phyloP scores from a whole-genome alignment of 2,888 invertebrate species.

The Ormia ochracea region DNA sequence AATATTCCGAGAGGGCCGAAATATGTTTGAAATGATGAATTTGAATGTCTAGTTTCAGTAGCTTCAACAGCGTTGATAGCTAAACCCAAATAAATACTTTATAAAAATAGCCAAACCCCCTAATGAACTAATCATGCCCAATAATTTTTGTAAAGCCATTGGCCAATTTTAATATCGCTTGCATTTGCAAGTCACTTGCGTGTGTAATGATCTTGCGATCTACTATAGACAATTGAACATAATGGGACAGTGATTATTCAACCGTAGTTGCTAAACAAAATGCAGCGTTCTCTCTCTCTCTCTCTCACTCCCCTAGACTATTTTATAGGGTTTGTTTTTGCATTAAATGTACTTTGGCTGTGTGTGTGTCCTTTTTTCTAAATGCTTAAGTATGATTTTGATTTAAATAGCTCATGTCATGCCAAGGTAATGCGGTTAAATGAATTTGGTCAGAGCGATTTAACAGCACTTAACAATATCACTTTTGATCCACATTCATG shows the following conservation, averaged over 20 bases:
- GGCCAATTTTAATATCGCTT: constrained; percentile 22
- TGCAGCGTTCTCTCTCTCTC: neutral
- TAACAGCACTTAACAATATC: constrained; percentile 35
- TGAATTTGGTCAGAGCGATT: constrained; percentile 32
- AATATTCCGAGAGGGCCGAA: no score
- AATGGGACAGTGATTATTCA: constrained; percentile 36
- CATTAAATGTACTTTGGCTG: neutral
- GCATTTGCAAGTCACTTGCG: constrained; percentile 55
- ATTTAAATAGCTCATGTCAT: constrained; percentile 34
- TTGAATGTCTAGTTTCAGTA: no score
- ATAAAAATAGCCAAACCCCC: neutral
- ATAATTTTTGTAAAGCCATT: neutral
- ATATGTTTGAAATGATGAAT: no score
- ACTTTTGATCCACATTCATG: constrained; percentile 32
- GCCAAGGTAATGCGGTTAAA: constrained; percentile 48
- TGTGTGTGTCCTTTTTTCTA: neutral
- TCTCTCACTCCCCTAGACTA: neutral
- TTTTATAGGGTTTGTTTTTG: neutral
- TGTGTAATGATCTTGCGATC: constrained; percentile 47
- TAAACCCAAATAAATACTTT: no score
- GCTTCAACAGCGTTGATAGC: neutral
- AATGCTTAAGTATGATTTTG: neutral
- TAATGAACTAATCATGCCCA: neutral
- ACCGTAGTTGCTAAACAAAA: constrained; percentile 15
- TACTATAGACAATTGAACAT: constrained; percentile 21